phyloP scores from a whole-genome alignment of 2,113 vertebrate genomes.

The Campylomormyrus tamandua region DNA sequence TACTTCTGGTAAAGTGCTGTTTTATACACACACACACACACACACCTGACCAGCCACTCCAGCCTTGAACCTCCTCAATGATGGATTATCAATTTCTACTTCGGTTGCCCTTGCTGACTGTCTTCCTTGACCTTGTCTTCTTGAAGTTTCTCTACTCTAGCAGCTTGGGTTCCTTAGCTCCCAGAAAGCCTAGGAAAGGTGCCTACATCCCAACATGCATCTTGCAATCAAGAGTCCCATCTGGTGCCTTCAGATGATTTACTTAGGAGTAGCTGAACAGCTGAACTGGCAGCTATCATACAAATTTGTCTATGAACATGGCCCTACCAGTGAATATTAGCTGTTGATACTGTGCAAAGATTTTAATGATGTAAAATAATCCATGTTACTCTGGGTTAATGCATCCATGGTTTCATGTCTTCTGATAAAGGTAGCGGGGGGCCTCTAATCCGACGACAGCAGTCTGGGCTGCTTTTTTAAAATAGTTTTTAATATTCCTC shows the following conservation, averaged over 20 bases:
- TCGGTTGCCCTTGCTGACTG: neutral
- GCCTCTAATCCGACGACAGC: neutral
- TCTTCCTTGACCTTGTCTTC: neutral
- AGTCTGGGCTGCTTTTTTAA: neutral
- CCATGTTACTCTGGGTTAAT: neutral
- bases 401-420: neutral
- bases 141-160: neutral
- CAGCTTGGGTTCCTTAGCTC: neutral
- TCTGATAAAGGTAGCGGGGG: neutral
- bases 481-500: constrained; percentile 16
- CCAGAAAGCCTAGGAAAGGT: neutral
- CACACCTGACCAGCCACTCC: too few relatives aligned
- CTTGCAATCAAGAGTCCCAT: neutral
- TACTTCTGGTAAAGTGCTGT: too few relatives aligned
- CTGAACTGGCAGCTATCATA: neutral
- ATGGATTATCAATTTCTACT: neutral
- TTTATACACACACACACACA: too few relatives aligned
- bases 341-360: neutral
- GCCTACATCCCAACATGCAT: neutral
- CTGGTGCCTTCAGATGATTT: neutral
- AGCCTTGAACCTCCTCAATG: neutral
- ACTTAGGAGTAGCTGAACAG: neutral
- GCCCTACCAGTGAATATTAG: neutral
- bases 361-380: neutral
- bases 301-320: neutral